Percentiles rank a stretch among this genome's conserved stretches.
Evolutionary conservation across 2,113 vertebrate genomes (phyloP).

Genomic region (Aspiorhynchus laticeps): DNA sequence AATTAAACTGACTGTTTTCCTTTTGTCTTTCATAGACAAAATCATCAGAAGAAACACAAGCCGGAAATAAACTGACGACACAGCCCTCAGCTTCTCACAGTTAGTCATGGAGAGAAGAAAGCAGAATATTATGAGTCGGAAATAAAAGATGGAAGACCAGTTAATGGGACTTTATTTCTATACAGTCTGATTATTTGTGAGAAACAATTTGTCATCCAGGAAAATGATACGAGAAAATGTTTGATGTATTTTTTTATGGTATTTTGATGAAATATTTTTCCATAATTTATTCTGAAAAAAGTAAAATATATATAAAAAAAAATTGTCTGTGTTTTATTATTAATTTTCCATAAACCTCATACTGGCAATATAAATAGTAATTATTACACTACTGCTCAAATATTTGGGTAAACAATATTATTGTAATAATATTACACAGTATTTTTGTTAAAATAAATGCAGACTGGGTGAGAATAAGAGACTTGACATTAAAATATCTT

Average conservation of each 20-base stretch:
- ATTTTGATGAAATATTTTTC: background rate
- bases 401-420: background rate
- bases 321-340: background rate
- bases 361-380: background rate
- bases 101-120: background rate
- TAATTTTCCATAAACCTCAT: background rate
- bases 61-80: background rate
- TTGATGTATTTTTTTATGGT: background rate
- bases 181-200: background rate
- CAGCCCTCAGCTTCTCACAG: background rate
- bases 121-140: background rate
- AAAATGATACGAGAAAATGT: background rate
- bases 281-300: slow-evolving; percentile 5
- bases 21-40: slow-evolving; percentile 19
- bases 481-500: background rate
- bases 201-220: background rate
- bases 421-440: background rate
- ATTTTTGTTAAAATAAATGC: background rate
- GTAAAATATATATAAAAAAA: background rate
- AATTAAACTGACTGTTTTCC: background rate
- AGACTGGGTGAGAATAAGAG: too few relatives aligned
- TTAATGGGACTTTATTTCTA: background rate
- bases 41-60: background rate
- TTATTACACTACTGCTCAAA: background rate
- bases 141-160: background rate